phyloP scores from a whole-genome alignment of 2,888 invertebrate genomes.

The Pantelozetes paolii region DNA sequence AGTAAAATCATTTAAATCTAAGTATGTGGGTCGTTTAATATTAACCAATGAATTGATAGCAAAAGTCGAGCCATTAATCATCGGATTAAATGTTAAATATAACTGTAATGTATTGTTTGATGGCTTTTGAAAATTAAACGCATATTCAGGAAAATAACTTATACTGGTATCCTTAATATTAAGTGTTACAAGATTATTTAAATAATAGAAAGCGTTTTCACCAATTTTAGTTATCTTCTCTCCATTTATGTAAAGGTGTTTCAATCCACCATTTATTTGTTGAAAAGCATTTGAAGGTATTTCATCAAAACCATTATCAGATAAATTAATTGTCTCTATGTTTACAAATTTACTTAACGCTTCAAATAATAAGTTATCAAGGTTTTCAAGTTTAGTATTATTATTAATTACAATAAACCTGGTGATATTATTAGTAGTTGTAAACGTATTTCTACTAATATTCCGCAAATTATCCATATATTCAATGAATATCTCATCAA shows the following conservation, averaged over 20 bases:
- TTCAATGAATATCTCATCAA: not conserved
- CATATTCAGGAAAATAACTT: not conserved
- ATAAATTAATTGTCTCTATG: not conserved
- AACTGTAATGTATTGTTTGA: not conserved
- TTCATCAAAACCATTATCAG: not conserved
- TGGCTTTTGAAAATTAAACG: not conserved
- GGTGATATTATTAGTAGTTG: not conserved
- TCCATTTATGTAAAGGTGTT: not conserved
- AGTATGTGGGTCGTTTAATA: not conserved
- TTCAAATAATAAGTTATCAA: not conserved
- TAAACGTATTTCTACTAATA: not conserved
- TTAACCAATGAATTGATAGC: not conserved
- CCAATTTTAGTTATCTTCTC: not conserved
- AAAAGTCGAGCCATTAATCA: not conserved
- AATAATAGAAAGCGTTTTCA: not conserved
- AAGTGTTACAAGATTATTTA: not conserved
- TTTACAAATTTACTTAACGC: not conserved
- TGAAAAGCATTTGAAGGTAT: constrained; percentile 4
- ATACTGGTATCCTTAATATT: not conserved
- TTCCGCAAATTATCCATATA: not conserved
- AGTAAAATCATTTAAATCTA: no score
- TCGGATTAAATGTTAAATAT: not conserved
- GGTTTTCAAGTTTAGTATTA: not conserved
- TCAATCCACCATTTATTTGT: not conserved
- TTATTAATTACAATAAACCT: not conserved